Base-by-base conservation (phyloP, 2,113 vertebrate species). In the Caracal caracal region DNA sequence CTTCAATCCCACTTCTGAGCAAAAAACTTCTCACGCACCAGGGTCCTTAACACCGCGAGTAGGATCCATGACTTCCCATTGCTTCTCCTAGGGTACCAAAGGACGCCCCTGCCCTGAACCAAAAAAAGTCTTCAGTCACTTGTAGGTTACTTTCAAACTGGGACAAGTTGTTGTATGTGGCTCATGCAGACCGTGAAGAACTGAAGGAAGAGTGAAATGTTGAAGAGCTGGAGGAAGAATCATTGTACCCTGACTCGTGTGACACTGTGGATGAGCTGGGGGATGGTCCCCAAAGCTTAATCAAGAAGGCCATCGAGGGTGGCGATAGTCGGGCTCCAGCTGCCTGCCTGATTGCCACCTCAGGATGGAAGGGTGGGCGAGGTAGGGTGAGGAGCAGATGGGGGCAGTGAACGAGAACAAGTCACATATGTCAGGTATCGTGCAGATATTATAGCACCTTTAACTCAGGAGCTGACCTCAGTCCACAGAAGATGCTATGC, bases 221-320 rank as follows among this genome's bases (percentile, higher is more conserved):
- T 24, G 53, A 79, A 37, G 28, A 93, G 56, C 47, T 10, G 56
- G 68, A 87, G 30, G 86, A 95, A 68, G 56, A 78, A 86, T n/a
- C 59, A 56, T 43, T 22, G 71, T 13, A 10, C 66, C 30, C 65
- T 13, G 4, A 19, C 53, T 71, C 6, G 17, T 2, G 33, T 90
- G 76, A 86, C 47, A 80, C 11, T 61, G 35, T 15, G 15, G 65
- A 37, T 37, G 84, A 95, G 28, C 43, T 70, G 0, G 2, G 26
- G 1, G 9, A 88, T 13, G 47, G 79, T 30, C 16, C 24, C 30
- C 49, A 40, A 28, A 13, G n/a, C n/a, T 90, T 66, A 49, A 56
- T 59, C 40, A 63, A 1, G 51, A 43, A 65, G 37, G 49, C 0
- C 16, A 3, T 6, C 0, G 0, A 11, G n/a, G 33, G 33, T 56